Percentiles rank a stretch among this genome's conserved stretches.
Conservation (phyloP, 2,888 invertebrate species). For the Troides oblongomaculatus region DNA sequence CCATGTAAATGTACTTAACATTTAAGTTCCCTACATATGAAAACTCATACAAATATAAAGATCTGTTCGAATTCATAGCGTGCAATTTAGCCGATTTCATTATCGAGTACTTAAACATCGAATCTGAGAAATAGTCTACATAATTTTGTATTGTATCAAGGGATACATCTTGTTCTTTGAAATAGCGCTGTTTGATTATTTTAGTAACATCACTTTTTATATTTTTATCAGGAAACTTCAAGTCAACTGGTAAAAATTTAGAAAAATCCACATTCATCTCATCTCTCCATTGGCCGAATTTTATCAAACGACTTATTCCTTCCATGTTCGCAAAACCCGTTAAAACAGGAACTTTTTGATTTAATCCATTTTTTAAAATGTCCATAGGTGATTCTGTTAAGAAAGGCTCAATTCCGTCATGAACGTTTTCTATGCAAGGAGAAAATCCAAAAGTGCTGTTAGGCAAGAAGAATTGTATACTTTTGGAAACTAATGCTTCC, state of each 20-base stretch:
- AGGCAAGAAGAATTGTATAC: constrained; percentile 59
- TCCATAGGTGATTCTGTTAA: constrained; percentile 65
- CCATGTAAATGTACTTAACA: constrained; percentile 59
- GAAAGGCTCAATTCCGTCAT: constrained; percentile 52
- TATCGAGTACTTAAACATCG: constrained; percentile 68
- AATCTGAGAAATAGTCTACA: constrained; percentile 67
- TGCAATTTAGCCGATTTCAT: constrained; percentile 63
- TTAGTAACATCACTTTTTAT: constrained; percentile 45
- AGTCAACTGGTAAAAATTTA: constrained; percentile 64
- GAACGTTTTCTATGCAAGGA: constrained; percentile 63
- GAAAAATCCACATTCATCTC: constrained; percentile 64
- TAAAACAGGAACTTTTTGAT: constrained; percentile 53
- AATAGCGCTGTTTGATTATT: constrained; percentile 55
- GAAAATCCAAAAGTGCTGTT: constrained; percentile 71
- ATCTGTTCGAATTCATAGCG: constrained; percentile 43
- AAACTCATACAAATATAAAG: constrained; percentile 66
- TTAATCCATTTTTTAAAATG: constrained; percentile 51
- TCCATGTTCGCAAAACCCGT: constrained; percentile 70
- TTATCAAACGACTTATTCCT: constrained; percentile 61
- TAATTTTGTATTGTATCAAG: constrained; percentile 51
- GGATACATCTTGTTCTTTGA: constrained; percentile 53
- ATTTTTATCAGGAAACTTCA: constrained; percentile 49
- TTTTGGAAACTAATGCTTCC: constrained; percentile 48
- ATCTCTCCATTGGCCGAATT: constrained; percentile 60
- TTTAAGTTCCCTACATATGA: constrained; percentile 62